Evolutionary conservation across 2,888 invertebrate genomes (phyloP).

Genomic region (Agapostemon virescens): DNA sequence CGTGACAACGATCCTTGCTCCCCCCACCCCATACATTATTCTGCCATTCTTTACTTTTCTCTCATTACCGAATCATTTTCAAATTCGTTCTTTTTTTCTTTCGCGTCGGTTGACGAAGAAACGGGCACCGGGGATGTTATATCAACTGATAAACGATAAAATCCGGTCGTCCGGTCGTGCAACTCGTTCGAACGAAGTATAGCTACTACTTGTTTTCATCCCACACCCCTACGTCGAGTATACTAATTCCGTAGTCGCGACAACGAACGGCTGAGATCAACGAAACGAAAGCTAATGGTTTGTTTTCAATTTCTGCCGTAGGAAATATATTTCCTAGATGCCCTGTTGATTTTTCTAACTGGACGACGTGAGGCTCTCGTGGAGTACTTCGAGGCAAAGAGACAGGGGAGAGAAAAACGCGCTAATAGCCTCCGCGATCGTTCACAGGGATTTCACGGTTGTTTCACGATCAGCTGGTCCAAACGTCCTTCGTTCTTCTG

Average conservation of each 20-base stretch:
- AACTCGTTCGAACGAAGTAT: too few relatives aligned
- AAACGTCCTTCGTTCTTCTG: neutral
- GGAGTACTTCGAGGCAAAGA: slow-evolving; percentile 64
- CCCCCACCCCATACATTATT: too few relatives aligned
- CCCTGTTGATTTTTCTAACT: slow-evolving; percentile 65
- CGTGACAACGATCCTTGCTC: neutral
- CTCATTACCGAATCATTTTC: neutral
- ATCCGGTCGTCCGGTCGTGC: too few relatives aligned
- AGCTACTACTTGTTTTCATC: too few relatives aligned
- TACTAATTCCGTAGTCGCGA: slow-evolving; percentile 29
- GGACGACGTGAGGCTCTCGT: slow-evolving; percentile 63
- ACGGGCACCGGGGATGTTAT: neutral
- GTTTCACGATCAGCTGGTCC: slow-evolving; percentile 18
- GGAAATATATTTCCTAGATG: slow-evolving; percentile 69
- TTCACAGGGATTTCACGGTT: slow-evolving; percentile 6
- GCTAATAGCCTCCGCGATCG: slow-evolving; percentile 29
- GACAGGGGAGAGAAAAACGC: slow-evolving; percentile 11
- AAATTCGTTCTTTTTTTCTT: neutral
- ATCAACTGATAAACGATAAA: too few relatives aligned
- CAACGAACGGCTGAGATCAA: slow-evolving; percentile 7
- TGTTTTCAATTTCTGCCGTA: slow-evolving; percentile 68
- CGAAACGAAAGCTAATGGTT: slow-evolving; percentile 58
- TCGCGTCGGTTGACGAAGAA: neutral
- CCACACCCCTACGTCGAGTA: too few relatives aligned
- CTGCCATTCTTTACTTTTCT: neutral